phyloP scores from a whole-genome alignment of 2,113 vertebrate species.

The Kryptolebias marmoratus region DNA sequence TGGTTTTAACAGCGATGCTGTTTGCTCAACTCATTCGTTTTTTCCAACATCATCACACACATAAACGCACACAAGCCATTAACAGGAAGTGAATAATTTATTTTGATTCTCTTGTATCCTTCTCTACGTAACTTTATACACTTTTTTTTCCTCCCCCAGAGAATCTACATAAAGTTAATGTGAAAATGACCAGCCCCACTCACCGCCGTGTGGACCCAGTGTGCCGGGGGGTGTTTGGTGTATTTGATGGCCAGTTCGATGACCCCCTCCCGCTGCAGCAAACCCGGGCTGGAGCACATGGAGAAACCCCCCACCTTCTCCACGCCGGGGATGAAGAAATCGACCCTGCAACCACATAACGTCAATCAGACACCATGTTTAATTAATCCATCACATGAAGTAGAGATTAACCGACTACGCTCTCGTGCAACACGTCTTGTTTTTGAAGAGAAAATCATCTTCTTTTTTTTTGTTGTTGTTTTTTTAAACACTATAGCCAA shows the following conservation, averaged over 20 bases:
- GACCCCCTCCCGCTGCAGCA: conserved; percentile 85
- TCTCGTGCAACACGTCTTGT: no score
- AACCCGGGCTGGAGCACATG: conserved; percentile 91
- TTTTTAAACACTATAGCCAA: neutral
- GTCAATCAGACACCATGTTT: neutral
- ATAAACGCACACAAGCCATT: no score
- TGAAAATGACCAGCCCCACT: conserved; percentile 13
- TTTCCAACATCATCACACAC: no score
- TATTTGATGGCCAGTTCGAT: conserved; percentile 93
- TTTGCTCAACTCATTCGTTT: no score
- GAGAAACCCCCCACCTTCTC: conserved; percentile 94
- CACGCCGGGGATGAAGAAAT: conserved; percentile 92
- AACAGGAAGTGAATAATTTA: no score
- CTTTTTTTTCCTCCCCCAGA: neutral
- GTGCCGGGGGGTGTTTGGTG: conserved; percentile 87
- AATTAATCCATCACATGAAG: no score
- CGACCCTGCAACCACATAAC: conserved; percentile 83
- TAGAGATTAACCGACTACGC: no score
- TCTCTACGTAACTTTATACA: neutral
- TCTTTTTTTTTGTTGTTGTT: neutral
- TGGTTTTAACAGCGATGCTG: no score
- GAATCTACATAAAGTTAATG: neutral
- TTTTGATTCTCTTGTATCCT: neutral
- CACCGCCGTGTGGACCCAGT: conserved; percentile 92
- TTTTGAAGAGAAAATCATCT: neutral